Conservation (phyloP, 2,888 invertebrate species). For the Volucella bombylans region DNA sequence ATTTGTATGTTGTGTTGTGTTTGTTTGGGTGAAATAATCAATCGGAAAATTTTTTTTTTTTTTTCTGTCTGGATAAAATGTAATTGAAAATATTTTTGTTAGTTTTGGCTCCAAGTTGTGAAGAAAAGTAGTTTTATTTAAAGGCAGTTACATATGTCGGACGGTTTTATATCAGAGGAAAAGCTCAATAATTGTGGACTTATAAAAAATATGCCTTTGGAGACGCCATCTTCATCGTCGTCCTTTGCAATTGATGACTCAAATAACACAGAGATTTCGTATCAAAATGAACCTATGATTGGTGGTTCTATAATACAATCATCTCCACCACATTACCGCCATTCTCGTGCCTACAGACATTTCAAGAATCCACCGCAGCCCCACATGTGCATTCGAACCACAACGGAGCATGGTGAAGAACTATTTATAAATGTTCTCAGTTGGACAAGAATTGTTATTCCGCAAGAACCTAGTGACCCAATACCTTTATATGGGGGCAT, state of each 20-base stretch:
- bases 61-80: constrained; percentile 35
- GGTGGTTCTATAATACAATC: constrained; percentile 79
- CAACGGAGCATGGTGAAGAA: constrained; percentile 83
- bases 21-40: constrained; percentile 56
- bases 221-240: constrained; percentile 66
- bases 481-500: constrained; percentile 89
- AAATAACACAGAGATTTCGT: constrained; percentile 47
- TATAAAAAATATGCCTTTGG: constrained; percentile 43
- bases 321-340: constrained; percentile 84
- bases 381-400: constrained; percentile 88
- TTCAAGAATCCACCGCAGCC: constrained; percentile 90
- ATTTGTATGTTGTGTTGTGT: constrained; percentile 66
- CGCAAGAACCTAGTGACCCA: constrained; percentile 86
- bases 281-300: constrained; percentile 58
- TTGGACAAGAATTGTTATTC: constrained; percentile 88
- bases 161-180: constrained; percentile 48
- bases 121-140: neutral
- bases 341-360: constrained; percentile 86
- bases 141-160: constrained; percentile 41
- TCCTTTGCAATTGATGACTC: constrained; percentile 40
- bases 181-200: constrained; percentile 32
- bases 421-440: constrained; percentile 88
- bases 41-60: constrained; percentile 44
- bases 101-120: constrained; percentile 21
- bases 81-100: constrained; percentile 25